These are phyloP conservation scores for Ceramica pisi DNA, from an alignment of 2,888 invertebrate species.

Conservation along the genomic window DNA sequence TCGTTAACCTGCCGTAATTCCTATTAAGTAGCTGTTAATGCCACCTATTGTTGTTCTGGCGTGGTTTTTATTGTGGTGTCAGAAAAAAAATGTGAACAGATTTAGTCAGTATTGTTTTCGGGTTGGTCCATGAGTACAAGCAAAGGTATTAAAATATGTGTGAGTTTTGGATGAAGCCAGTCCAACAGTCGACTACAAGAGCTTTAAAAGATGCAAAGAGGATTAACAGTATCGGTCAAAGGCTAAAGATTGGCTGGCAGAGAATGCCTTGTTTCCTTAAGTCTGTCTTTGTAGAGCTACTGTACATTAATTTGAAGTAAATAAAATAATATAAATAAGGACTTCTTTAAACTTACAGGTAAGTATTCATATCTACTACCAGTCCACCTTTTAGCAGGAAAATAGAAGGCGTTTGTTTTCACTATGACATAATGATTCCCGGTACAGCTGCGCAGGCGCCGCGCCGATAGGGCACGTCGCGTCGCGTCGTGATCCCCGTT, in stretches of 20 bases:
- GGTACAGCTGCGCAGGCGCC: slow-evolving; percentile 65
- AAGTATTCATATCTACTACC: slow-evolving; percentile 5
- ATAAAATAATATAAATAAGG: too few relatives aligned
- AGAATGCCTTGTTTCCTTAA: too few relatives aligned
- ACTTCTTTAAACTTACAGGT: background rate
- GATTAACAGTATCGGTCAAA: too few relatives aligned
- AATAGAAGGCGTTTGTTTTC: slow-evolving; percentile 45
- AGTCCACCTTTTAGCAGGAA: slow-evolving; percentile 23
- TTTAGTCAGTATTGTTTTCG: slow-evolving; percentile 42
- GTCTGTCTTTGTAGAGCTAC: too few relatives aligned
- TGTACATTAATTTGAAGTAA: too few relatives aligned
- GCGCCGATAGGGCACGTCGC: slow-evolving; percentile 67
- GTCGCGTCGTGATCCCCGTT: slow-evolving; percentile 64
- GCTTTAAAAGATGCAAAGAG: too few relatives aligned
- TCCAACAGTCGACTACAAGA: background rate
- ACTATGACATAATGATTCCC: slow-evolving; percentile 39
- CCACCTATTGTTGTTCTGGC: slow-evolving; percentile 59
- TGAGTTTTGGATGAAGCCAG: background rate
- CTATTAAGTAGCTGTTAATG: slow-evolving; percentile 67
- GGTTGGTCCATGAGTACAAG: background rate
- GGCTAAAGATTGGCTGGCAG: too few relatives aligned
- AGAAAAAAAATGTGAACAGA: slow-evolving; percentile 25
- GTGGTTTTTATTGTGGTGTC: slow-evolving; percentile 41
- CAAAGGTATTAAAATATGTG: background rate
- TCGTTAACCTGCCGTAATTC: slow-evolving; percentile 65